Evolutionary conservation across 2,888 invertebrate species (phyloP), one percentile per base, ranked within the genome.

Genomic region (Troilus luridus): DNA sequence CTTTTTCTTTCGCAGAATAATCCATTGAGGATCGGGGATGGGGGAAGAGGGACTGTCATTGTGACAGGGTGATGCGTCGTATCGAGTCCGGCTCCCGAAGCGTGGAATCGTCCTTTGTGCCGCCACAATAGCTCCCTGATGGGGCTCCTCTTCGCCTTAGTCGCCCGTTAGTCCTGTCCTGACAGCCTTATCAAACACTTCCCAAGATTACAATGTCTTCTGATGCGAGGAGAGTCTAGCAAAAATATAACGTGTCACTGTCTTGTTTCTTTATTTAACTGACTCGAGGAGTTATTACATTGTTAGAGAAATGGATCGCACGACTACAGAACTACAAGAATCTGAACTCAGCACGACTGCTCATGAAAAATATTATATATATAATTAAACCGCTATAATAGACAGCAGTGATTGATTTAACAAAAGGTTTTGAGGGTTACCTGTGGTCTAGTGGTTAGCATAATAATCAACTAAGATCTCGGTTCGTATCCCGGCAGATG

Each of bases 91-190:
- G n/a, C 56, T 85, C 85, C 56, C 41, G 21, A 10, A 85, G 56
- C 85, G 85, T 85, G 85, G 85, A 85, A 85, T 85, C 56, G 56
- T n/a, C 14, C 85, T 85, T 85, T 85, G 85, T 85, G 1, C 10
- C 0, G n/a, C 56, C 21, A 85, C 85, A 85, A 85, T 85, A 10
- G 56, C 9, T 6, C n/a, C 12, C n/a, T 85, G 56, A 56, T 56
- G 85, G 85, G n/a, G 56, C 21, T 41, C 41, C 41, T 85, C 85
- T 54, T 11, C 56, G 5, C 56, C 54, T 81, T 19, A 54, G 54
- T 7, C 85, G 7, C 21, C 85, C 56, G 85, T 85, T 58, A 58
- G 56, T 58, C 21, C 10, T 54, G 7, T n/a, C 11, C 5, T 85
- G 85, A 85, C 85, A 56, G 56, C 56, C 85, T 56, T 56, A 85